Evolutionary conservation across 2,113 vertebrate genomes (phyloP), one percentile per base, ranked within the genome.

Genomic region (Leiothrix lutea): DNA sequence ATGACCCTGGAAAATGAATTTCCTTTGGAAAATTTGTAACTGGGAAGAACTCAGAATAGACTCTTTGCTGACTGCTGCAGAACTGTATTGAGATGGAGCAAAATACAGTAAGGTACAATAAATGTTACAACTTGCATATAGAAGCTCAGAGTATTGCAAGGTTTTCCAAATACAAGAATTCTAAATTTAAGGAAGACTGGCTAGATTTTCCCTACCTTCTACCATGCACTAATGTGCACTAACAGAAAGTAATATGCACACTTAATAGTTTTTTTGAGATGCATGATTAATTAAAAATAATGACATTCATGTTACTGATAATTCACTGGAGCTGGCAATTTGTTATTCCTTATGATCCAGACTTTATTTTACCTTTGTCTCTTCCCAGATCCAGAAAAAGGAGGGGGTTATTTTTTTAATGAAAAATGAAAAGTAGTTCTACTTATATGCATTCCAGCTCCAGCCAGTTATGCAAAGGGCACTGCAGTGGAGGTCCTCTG

Each of bases 11-110:
- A 94, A 95, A 96, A 89, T 21, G 7, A 78, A 95, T 96, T 95
- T 92, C 69, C 83, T 95, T 92, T 87, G 92, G 86, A 95, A 95
- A 95, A 94, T 31, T 78, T 66, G 26, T 88, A 71, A 75, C 60
- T 64, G 36, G 61, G 83, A 94, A 88, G 75, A 88, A 73, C 28
- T 80, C 54, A 12, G 62, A 92, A 94, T 42, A 94, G 62, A 50
- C 21, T 81, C 54, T 87, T 74, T 87, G 77, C 92, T 95, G 91
- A 91, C 81, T 91, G 42, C 53, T 92, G 57, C 53, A 92, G 48
- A 95, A 87, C 28, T 73, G 56, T 60, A 35, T 80, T 92, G 58
- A 86, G 50, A 86, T 40, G 42, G 80, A 95, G 51, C 35, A 91
- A 92, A 94, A 89, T 88, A 66, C 60, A 86, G 20, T 67, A 56